A percentile compares a stretch with the other conserved stretches of the same genome.
These are phyloP conservation scores for Pristionchus mayeri DNA, from an alignment of 2,888 invertebrate species.

Conservation along the genomic window DNA sequence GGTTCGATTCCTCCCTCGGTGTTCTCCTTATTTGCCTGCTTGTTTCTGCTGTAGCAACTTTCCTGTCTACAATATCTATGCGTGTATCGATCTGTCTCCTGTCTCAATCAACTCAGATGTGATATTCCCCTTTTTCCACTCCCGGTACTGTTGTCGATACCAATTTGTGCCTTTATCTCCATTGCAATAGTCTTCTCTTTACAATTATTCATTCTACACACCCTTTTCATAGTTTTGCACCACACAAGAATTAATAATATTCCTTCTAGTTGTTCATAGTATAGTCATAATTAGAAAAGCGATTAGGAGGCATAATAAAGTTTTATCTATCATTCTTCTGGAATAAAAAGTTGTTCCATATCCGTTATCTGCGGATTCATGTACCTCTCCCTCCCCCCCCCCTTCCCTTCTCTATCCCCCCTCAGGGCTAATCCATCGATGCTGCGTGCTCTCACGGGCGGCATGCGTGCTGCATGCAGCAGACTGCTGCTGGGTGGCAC, in stretches of 20 bases:
- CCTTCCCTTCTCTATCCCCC: neutral
- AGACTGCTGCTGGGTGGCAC: conserved; percentile 34
- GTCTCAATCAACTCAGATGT: conserved; percentile 9
- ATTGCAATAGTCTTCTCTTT: neutral
- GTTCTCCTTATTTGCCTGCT: neutral
- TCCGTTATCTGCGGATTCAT: neutral
- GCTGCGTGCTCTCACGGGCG: conserved; percentile 43
- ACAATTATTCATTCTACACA: neutral
- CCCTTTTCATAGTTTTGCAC: neutral
- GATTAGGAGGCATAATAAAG: conserved; percentile 32
- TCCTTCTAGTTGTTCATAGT: neutral
- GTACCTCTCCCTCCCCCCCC: neutral
- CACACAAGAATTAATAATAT: neutral
- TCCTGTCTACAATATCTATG: neutral
- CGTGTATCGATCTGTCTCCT: conserved; percentile 5
- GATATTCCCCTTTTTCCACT: neutral
- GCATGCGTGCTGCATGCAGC: conserved; percentile 40
- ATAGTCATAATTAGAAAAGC: neutral
- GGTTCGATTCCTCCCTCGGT: neutral
- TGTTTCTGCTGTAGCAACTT: neutral
- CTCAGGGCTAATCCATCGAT: neutral
- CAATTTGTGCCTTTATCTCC: conserved; percentile 16
- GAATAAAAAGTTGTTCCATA: neutral
- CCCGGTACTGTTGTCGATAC: conserved; percentile 11
- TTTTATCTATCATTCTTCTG: neutral